Evolutionary conservation across 2,113 vertebrate genomes (phyloP).

Genomic region (Laterallus jamaicensis): DNA sequence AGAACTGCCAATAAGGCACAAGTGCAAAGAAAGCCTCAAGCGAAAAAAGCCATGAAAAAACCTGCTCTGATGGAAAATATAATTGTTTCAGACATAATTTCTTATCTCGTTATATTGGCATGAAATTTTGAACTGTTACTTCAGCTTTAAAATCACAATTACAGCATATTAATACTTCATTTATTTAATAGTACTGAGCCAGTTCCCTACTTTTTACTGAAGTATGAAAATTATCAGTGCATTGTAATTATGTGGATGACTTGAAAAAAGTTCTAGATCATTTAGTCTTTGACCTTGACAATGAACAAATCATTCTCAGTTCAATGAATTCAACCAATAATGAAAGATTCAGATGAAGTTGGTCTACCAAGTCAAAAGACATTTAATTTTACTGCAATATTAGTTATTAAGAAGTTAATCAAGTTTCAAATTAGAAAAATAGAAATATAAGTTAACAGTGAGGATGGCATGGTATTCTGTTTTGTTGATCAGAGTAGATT

Average conservation of each 20-base stretch:
- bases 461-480: neutral
- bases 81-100: neutral
- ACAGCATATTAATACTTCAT: neutral
- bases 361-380: neutral
- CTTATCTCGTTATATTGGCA: neutral
- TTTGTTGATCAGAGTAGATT: neutral
- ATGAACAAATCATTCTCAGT: neutral
- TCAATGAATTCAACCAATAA: neutral
- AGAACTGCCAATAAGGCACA: neutral
- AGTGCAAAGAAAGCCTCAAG: neutral
- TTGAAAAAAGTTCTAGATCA: neutral
- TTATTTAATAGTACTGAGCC: neutral
- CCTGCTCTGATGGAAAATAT: neutral
- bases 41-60: neutral
- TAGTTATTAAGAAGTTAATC: neutral
- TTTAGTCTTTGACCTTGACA: neutral
- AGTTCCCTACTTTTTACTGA: neutral
- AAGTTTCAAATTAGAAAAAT: neutral
- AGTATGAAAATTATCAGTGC: neutral
- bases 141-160: neutral
- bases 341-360: neutral
- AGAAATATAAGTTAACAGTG: neutral
- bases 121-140: neutral
- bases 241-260: neutral
- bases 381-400: neutral